Evolutionary conservation across 1,140 invertebrate genomes (phyloP).

Genomic region (Magallana gigas): DNA sequence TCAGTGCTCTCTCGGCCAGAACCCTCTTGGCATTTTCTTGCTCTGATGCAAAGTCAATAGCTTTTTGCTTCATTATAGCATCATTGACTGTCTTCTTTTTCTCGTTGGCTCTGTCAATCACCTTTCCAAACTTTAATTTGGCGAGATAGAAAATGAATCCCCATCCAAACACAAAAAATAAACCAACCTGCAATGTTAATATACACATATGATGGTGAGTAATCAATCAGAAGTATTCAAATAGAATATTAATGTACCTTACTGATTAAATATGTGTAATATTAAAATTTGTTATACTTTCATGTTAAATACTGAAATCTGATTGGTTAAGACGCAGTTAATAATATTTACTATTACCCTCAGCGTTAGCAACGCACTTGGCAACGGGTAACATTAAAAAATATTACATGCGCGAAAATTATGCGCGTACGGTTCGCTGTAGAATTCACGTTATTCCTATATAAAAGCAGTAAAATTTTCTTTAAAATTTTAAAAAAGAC

Average conservation of each 20-base stretch:
- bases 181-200: background rate
- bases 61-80: background rate
- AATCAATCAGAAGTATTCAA: background rate
- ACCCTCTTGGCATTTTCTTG: background rate
- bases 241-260: background rate
- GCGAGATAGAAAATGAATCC: slow-evolving; percentile 21
- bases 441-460: no score
- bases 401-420: no score
- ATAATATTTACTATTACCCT: no score
- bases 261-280: background rate
- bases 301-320: no score
- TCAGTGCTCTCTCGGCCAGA: slow-evolving; percentile 6
- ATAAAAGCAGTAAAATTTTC: no score
- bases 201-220: background rate
- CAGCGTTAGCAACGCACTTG: no score
- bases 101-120: background rate
- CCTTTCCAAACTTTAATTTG: slow-evolving; percentile 1
- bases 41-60: background rate
- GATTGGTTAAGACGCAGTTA: no score
- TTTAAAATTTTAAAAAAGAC: no score
- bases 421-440: no score
- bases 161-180: slow-evolving; percentile 11
- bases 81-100: background rate
- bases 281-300: no score
- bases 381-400: no score